Base-by-base conservation (phyloP, 2,888 invertebrate species). In the Drosophila flavopinicola region DNA sequence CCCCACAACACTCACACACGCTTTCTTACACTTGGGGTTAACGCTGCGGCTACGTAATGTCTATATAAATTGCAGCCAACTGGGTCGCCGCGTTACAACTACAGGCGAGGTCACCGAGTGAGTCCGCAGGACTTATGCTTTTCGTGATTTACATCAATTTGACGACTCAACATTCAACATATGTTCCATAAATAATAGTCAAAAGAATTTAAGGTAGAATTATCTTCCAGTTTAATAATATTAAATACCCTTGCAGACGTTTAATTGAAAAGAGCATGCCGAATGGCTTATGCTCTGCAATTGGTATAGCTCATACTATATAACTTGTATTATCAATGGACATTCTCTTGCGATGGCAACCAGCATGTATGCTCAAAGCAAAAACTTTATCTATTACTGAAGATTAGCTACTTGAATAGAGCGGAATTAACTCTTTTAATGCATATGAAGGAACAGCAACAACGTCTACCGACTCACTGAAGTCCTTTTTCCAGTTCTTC, bases 101-200 rank as follows among this genome's bases (percentile, higher is more conserved):
- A n/a, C n/a, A n/a, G n/a, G n/a, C n/a, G n/a, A n/a, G n/a, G 9
- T 20, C 20, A 20, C n/a, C n/a, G n/a, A n/a, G n/a, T n/a, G n/a
- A n/a, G n/a, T 20, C 2, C 20, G 20, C 20, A 20, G 4, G 20
- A 20, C 2, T 4, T 20, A 20, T 20, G 20, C 20, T 20, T 20
- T 20, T 20, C 20, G 20, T 20, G 20, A 2, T 20, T 20, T 20
- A 3, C 20, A 4, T 20, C 20, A 20, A 63, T 41, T 58, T 30
- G 76, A 72, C 65, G 76, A 79, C 67, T 64, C 51, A 65, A 64
- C 73, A 37, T 9, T n/a, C 20, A 41, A 47, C 33, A 47, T 45
- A 44, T 54, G 51, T 64, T 74, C 61, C 54, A 80, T 77, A 66
- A 70, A 63, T 60, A 65, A 61, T 49, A 61, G 66, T 49, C 20